Evolutionary conservation across 92 coral and sea anemone genomes (phyloP), one percentile per base, ranked within the genome.

Genomic region (Diadumene lineata): DNA sequence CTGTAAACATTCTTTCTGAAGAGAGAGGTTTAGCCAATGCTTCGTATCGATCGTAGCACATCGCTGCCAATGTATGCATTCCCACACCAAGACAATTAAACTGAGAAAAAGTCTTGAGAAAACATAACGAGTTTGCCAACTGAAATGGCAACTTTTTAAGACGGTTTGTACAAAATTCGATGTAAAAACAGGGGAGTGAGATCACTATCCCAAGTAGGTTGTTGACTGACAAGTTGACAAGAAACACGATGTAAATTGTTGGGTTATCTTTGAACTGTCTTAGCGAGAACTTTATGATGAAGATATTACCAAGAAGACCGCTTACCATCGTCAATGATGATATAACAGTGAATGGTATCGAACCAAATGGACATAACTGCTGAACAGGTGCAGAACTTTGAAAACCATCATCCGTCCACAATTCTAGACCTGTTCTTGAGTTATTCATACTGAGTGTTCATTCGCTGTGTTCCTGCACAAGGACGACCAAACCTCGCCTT

Each of bases 21-120:
- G 28, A 25, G 19, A 56, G 8, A 53, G 19, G 19, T 61, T 61
- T 61, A 8, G 6, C 26, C 13, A 61, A 61, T 2, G 66, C 66
- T 61, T 61, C 66, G 24, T 25, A 61, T 25, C 66, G 28, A 23
- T 61, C 66, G 26, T 61, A 61, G 38, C 66, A 61, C 66, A 61
- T 61, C 18, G 38, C 66, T 11, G 66, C 66, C 26, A 61, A n/a
- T 17, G 66, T 61, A 61, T 61, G 66, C 33, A 61, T 26, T 7
- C 66, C 66, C 1, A 61, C 66, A 22, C 66, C 66, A 61, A 61
- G 66, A 61, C 66, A 61, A n/a, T 61, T 61, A 61, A 61, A 61
- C 3, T 61, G 66, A n/a, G 19, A 30, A 61, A 61, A 61, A 7
- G 11, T 1, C 33, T 18, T 18, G 38, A 61, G 17, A 18, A 61